Base-by-base conservation (phyloP, 2,888 invertebrate genomes). In the Meandrusa payeni region DNA sequence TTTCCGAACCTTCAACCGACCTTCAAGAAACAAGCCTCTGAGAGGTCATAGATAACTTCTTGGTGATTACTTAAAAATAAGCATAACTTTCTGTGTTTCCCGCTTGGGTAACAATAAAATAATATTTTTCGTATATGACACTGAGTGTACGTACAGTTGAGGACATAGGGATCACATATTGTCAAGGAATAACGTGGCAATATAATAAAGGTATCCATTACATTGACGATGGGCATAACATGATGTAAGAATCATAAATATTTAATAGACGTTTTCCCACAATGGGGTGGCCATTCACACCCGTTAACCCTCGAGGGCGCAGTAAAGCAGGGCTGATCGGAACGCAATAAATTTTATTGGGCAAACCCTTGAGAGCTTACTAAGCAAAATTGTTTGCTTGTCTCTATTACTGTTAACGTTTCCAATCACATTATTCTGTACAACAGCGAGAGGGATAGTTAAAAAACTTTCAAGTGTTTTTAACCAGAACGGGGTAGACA, bases 231-330 rank as follows among this genome's bases (percentile, higher is more conserved):
- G 59, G 61, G 59, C 47, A 42, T 48, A 43, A 51, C 38, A 64
- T 70, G 68, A 73, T 71, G 71, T 66, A 69, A 66, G 50, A 59
- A 62, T 76, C 75, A 83, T 86, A 86, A 83, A 86, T 86, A 85
- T 85, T 86, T 77, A 82, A 85, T 78, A 78, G 77, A 76, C 68
- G 78, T 83, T 76, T 86, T 86, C 82, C 81, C 85, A 85, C 83
- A 85, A 85, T 80, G 75, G 83, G 81, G 82, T 77, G 75, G 80
- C 77, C 65, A 78, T 83, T 83, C 76, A 69, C 82, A 83, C 81
- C 80, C 72, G 74, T 64, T 71, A 79, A 75, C 77, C 78, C 82
- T 76, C 81, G 55, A 68, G 79, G 70, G 83, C 59, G 60, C 61
- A 52, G 73, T 81, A 78, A 80, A 67, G 63, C 53, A 61, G 64